Evolutionary conservation across 2,888 invertebrate species (phyloP).

Genomic region (Cataglyphis rosenhaueri): DNA sequence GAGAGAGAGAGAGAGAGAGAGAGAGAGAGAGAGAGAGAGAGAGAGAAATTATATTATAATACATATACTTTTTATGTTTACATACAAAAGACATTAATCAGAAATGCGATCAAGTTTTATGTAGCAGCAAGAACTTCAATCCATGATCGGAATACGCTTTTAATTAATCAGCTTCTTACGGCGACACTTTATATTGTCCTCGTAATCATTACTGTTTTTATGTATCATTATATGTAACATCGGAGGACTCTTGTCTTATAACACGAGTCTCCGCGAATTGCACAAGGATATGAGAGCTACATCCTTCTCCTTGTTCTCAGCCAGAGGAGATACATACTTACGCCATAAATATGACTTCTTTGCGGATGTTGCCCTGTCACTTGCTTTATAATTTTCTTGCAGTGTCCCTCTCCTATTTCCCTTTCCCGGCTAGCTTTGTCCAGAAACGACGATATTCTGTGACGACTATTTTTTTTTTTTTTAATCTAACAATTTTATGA

Average conservation of each 20-base stretch:
- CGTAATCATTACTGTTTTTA: conserved; percentile 22
- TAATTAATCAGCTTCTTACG: conserved; percentile 15
- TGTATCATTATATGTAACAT: conserved; percentile 23
- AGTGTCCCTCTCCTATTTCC: conserved; percentile 23
- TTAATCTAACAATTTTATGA: neutral
- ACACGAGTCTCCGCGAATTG: conserved; percentile 55
- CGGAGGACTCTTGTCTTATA: conserved; percentile 37
- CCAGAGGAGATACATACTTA: conserved; percentile 67
- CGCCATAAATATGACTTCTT: conserved; percentile 64
- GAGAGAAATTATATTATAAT: neutral
- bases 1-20: neutral
- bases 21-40: neutral
- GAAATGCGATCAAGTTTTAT: conserved; percentile 14
- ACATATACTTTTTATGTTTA: neutral
- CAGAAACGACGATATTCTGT: conserved; percentile 2
- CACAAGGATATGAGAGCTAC: conserved; percentile 66
- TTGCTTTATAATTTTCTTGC: conserved; percentile 68
- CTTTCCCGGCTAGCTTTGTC: conserved; percentile 11
- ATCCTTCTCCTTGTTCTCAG: conserved; percentile 73
- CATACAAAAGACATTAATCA: neutral
- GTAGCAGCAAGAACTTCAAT: neutral
- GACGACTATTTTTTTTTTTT: neutral
- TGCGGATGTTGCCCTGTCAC: conserved; percentile 70
- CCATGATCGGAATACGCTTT: neutral
- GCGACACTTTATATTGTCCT: neutral